Evolutionary conservation across 2,888 invertebrate species (phyloP).

Genomic region (Sinohyriopsis cumingii): DNA sequence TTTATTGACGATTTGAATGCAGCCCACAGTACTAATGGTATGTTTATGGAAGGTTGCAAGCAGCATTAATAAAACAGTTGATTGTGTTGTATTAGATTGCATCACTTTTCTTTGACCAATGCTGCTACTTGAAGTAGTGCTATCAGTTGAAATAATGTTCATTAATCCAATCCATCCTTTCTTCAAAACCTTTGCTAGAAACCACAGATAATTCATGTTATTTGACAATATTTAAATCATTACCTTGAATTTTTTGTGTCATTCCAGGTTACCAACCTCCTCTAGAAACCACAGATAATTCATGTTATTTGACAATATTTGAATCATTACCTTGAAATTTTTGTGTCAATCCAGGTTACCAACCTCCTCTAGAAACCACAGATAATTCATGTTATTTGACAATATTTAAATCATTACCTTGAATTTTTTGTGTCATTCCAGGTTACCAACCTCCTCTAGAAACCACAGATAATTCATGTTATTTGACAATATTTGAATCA

Average conservation of each 20-base stretch:
- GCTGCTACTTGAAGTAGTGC: neutral
- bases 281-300: too few species aligned
- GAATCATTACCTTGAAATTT: too few species aligned
- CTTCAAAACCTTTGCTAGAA: too few species aligned
- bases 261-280: conserved; percentile 45
- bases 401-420: neutral
- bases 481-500: neutral
- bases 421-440: conserved; percentile 15
- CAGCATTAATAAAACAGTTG: too few species aligned
- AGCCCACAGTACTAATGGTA: conserved; percentile 53
- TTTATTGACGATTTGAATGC: conserved; percentile 69
- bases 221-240: neutral
- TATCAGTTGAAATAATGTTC: too few species aligned
- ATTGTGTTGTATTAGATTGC: neutral
- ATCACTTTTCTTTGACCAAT: neutral
- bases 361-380: conserved; percentile 66
- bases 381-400: neutral
- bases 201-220: neutral
- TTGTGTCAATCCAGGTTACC: conserved; percentile 45
- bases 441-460: conserved; percentile 65
- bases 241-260: too few species aligned
- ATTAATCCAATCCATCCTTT: too few species aligned
- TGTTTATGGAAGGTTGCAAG: conserved; percentile 4
- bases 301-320: conserved; percentile 1
- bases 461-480: conserved; percentile 4